phyloP scores from a whole-genome alignment of 2,888 invertebrate genomes.

The Drosophila barbarae region DNA sequence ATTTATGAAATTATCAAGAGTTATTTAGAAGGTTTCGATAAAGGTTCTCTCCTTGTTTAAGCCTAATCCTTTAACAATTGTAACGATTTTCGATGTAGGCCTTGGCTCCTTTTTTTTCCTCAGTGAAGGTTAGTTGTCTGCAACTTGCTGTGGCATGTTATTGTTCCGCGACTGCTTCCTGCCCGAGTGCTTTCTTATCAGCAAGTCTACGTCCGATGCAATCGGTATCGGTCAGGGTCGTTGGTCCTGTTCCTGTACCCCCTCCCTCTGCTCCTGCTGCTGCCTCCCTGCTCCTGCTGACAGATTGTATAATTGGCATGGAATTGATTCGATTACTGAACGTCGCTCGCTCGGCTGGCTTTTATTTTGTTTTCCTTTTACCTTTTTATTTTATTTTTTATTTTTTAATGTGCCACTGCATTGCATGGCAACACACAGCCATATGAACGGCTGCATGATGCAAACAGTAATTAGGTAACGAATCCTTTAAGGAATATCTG shows the following conservation, averaged over 20 bases:
- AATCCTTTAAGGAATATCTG: conserved; percentile 9
- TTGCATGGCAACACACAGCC: conserved; percentile 10
- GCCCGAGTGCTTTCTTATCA: conserved; percentile 58
- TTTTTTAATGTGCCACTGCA: not conserved
- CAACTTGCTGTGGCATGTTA: conserved; percentile 11
- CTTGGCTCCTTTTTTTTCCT: not conserved
- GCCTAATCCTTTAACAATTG: not conserved
- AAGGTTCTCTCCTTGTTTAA: not conserved
- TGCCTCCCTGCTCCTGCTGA: conserved; percentile 35
- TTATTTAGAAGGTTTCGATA: too few relatives aligned
- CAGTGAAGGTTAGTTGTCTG: conserved; percentile 33
- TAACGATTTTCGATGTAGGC: not conserved
- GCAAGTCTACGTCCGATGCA: conserved; percentile 27
- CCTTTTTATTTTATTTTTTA: not conserved
- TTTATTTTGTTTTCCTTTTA: conserved; percentile 15
- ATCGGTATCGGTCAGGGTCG: conserved; percentile 43
- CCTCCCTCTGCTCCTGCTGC: conserved; percentile 11
- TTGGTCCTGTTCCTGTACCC: conserved; percentile 9
- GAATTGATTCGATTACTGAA: conserved; percentile 30
- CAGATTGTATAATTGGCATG: conserved; percentile 47
- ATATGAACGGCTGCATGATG: conserved; percentile 6
- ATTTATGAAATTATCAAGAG: too few relatives aligned
- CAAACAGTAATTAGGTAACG: conserved; percentile 23
- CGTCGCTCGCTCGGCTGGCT: conserved; percentile 9
- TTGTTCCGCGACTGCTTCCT: conserved; percentile 55